Percentiles rank a stretch among this genome's conserved stretches.
These are phyloP conservation scores for Diogma glabrata DNA, from an alignment of 2,888 invertebrate genomes.

Conservation along the genomic window DNA sequence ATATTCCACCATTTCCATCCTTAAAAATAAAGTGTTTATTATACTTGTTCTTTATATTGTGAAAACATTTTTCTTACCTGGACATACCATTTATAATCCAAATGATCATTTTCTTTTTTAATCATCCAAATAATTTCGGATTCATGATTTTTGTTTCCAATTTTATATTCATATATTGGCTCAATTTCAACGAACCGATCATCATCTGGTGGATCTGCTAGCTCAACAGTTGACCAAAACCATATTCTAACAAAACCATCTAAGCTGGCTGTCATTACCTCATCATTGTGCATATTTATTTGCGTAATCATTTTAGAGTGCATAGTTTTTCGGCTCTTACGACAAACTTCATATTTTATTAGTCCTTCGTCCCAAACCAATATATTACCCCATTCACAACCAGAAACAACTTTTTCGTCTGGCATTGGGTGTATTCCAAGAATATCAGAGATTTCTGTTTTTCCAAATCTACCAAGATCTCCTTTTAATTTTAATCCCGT, in stretches of 20 bases:
- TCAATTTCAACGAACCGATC: constrained; percentile 71
- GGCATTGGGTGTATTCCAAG: constrained; percentile 73
- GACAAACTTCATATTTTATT: constrained; percentile 70
- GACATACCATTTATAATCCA: constrained; percentile 51
- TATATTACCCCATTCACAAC: constrained; percentile 85
- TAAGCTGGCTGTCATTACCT: constrained; percentile 41
- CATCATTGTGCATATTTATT: constrained; percentile 28
- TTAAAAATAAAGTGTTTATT: constrained; percentile 32
- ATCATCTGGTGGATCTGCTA: constrained; percentile 72
- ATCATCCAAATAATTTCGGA: constrained; percentile 31
- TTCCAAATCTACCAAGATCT: constrained; percentile 79
- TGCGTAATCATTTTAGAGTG: constrained; percentile 57
- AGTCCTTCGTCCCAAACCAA: constrained; percentile 83
- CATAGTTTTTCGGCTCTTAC: constrained; percentile 58
- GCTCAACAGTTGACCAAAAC: constrained; percentile 87
- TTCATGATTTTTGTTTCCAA: constrained; percentile 29
- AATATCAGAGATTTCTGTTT: constrained; percentile 84
- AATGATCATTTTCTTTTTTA: constrained; percentile 33
- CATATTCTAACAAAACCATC: constrained; percentile 74
- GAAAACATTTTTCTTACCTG: constrained; percentile 47
- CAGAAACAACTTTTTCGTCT: constrained; percentile 80
- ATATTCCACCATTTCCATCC: constrained; percentile 80
- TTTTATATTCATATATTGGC: constrained; percentile 72
- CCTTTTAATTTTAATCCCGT: constrained; percentile 85
- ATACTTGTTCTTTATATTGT: background rate